Evolutionary conservation across 2,888 invertebrate genomes (phyloP).

Genomic region (Pherbina coryleti): DNA sequence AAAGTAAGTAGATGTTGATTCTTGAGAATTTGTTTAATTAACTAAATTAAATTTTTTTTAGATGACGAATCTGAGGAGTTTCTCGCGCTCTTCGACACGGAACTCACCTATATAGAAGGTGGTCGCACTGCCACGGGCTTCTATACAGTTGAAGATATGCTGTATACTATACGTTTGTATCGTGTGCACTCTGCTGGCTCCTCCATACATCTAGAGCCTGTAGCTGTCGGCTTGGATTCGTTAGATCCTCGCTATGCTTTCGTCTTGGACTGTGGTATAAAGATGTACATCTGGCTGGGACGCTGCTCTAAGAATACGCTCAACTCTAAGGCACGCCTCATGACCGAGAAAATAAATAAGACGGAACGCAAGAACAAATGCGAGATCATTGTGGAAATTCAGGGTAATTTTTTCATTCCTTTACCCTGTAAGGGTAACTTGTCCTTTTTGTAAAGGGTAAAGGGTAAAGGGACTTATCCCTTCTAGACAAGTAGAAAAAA

Average conservation of each 20-base stretch:
- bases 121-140: slow-evolving; percentile 97
- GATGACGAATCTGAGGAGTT: slow-evolving; percentile 96
- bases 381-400: slow-evolving; percentile 86
- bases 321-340: slow-evolving; percentile 80
- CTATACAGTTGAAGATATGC: slow-evolving; percentile 94
- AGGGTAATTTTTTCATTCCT: too few relatives aligned
- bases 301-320: slow-evolving; percentile 87
- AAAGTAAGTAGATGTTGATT: slow-evolving; percentile 71
- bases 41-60: slow-evolving; percentile 35
- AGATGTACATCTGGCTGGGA: slow-evolving; percentile 89
- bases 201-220: slow-evolving; percentile 90
- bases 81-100: slow-evolving; percentile 88
- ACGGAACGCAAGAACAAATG: slow-evolving; percentile 96
- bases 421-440: too few relatives aligned
- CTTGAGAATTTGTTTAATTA: background rate
- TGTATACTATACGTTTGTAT: slow-evolving; percentile 87
- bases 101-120: slow-evolving; percentile 95
- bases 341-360: slow-evolving; percentile 99
- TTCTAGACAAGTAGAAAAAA: too few relatives aligned
- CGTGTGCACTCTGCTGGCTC: slow-evolving; percentile 90
- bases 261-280: slow-evolving; percentile 87
- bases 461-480: too few relatives aligned
- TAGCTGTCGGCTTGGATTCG: slow-evolving; percentile 77
- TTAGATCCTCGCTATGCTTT: slow-evolving; percentile 94
- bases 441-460: too few relatives aligned